Evolutionary conservation across 37 sponge, comb jelly and placozoan species (phyloP), one percentile per base, ranked within the genome.

Genomic region (Axinella damicornis): DNA sequence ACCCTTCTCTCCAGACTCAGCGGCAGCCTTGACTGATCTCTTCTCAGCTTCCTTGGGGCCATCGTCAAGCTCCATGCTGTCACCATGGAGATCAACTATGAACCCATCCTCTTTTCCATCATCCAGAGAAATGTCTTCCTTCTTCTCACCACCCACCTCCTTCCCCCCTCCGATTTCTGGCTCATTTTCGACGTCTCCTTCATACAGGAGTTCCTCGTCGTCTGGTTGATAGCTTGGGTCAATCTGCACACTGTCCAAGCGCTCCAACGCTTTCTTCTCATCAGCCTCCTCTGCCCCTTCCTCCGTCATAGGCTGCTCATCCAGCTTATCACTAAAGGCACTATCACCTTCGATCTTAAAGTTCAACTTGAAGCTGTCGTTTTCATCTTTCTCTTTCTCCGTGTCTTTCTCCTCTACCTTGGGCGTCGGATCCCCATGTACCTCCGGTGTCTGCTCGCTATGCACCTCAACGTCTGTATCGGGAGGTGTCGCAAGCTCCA

Each of bases 201-300:
- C 87, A 28, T 86, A 86, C 21, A 86, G 72, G 34, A 78, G 71
- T 35, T 86, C 87, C 34, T 86, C 87, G 13, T 39, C 34, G 16
- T 59, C 79, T 5, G 87, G 87, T 1, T 78, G 59, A 57, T 37
- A 86, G 31, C 79, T 78, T 11, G 78, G 56, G 72, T 85, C 86
- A 37, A 85, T 68, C 2, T 34, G 57, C 0, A 74, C 84, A 78
- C 87, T 86, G 25, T 86, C 87, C 20, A 36, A 22, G 22, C 64
- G 64, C 13, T 58, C 72, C 1, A 71, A 12, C 13, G n/a, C 24
- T 19, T 40, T 18, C 24, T 20, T 34, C 16, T 37, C 64, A 2
- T 62, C 40, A 22, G 4, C 64, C 34, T 78, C 64, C 24, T 24
- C 33, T 19, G 61, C 65, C 60, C 5, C 21, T 12, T 76, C 60